Evolutionary conservation across 2,888 invertebrate species (phyloP), one percentile per base, ranked within the genome.

Genomic region (Ochropleura plecta): DNA sequence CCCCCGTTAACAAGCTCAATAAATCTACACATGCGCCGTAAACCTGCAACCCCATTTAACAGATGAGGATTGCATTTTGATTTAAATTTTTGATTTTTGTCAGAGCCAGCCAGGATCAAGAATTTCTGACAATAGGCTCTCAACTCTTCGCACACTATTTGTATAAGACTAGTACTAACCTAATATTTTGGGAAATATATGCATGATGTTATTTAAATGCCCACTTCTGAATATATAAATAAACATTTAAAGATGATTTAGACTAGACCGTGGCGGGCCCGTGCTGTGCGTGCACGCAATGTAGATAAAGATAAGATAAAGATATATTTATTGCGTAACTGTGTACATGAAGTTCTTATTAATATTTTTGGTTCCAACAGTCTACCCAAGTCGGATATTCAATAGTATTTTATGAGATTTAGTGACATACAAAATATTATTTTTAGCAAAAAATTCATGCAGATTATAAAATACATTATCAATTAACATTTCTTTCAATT

Each of bases 11-110:
- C 18, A 20, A 42, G 30, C n/a, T 71, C 71, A 53, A 70, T 70
- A 70, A 30, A n/a, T n/a, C 10, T 14, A 69, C 69, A 51, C 70
- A 51, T 70, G 70, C 70, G 70, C 30, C 40, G 68, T 30, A 69
- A 49, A 69, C 9, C 5, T 69, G 69, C 18, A 53, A 18, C 42
- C 14, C 20, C 16, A n/a, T 48, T 48, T n/a, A 51, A 40, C 48
- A 53, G 53, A 53, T 53, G 3, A 9, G 10, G n/a, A 53, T 53
- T 53, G n/a, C 53, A n/a, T 53, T 53, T 53, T n/a, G n/a, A n/a
- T 53, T n/a, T n/a, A 53, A 6, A 53, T n/a, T 4, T 10, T 10
- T n/a, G 10, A 53, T 5, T 10, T 53, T 53, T n/a, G 9, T 53
- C 10, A 10, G n/a, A 10, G 53, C 10, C 4, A 53, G 10, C 53